Evolutionary conservation across 2,888 invertebrate genomes (phyloP).

Genomic region (Oasisia sp.): DNA sequence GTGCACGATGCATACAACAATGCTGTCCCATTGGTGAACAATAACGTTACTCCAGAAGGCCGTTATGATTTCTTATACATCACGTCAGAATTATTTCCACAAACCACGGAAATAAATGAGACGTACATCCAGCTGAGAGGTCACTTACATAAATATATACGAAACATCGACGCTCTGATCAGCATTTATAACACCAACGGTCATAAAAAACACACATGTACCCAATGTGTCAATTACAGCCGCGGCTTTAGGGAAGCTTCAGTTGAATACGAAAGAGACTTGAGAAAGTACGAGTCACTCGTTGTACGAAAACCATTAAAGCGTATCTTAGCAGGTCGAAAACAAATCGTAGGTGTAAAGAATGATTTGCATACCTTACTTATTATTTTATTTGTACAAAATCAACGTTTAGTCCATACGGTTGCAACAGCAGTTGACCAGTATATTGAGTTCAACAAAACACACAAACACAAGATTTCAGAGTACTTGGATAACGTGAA

Average conservation of each 20-base stretch:
- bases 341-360: neutral
- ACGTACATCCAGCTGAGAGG: neutral
- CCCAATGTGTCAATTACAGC: neutral
- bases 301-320: neutral
- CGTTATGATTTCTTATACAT: neutral
- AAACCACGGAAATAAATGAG: neutral
- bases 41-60: neutral
- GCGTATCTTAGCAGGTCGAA: neutral
- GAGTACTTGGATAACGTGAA: too few relatives aligned
- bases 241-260: neutral
- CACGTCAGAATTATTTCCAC: neutral
- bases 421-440: too few relatives aligned
- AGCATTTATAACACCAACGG: neutral
- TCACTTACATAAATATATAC: neutral
- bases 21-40: neutral
- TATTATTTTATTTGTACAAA: too few relatives aligned
- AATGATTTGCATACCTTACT: too few relatives aligned
- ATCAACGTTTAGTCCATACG: too few relatives aligned
- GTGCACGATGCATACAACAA: neutral
- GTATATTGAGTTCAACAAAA: too few relatives aligned
- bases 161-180: neutral
- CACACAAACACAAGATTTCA: too few relatives aligned
- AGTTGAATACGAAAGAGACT: neutral
- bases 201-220: too few relatives aligned
- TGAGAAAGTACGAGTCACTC: neutral